A percentile compares a stretch with the other conserved stretches of the same genome.
Evolutionary conservation across 2,888 invertebrate genomes (phyloP).

Genomic region (Ichneumoninae sp.): DNA sequence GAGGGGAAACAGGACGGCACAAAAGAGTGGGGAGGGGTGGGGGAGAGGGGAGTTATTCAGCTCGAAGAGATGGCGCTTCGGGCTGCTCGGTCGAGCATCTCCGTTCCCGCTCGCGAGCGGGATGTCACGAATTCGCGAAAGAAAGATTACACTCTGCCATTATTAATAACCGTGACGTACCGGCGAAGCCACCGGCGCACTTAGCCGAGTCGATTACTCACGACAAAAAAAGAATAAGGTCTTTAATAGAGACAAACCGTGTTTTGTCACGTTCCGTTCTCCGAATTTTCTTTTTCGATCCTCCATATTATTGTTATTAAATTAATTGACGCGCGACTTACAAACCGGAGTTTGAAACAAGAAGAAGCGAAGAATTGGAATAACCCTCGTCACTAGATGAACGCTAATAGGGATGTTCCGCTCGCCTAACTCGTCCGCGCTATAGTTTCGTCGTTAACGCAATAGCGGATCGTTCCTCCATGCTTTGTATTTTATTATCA

Average conservation of each 20-base stretch:
- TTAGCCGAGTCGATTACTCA: not conserved
- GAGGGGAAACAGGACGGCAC: not conserved
- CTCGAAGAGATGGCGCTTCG: slow-evolving; percentile 58
- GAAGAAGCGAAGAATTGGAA: not conserved
- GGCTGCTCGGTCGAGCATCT: slow-evolving; percentile 35
- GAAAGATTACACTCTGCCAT: slow-evolving; percentile 50
- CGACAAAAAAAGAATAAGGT: not conserved
- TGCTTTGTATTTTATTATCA: not conserved
- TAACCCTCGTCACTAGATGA: not conserved
- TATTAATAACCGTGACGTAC: slow-evolving; percentile 66
- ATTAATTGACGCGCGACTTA: not conserved
- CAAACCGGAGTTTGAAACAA: not conserved
- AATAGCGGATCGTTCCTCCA: not conserved
- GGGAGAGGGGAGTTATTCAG: slow-evolving; percentile 10
- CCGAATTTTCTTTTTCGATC: not conserved
- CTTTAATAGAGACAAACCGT: not conserved
- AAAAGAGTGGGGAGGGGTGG: not conserved
- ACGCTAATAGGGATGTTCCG: slow-evolving; percentile 7
- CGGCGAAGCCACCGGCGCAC: slow-evolving; percentile 8
- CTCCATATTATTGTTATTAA: not conserved
- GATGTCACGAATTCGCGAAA: slow-evolving; percentile 47
- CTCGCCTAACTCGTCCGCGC: not conserved
- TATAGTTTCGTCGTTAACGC: not conserved
- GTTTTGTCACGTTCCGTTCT: not conserved
- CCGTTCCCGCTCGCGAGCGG: slow-evolving; percentile 37